Evolutionary conservation across 2,113 vertebrate species (phyloP).

Genomic region (Nothoprocta perdicaria): DNA sequence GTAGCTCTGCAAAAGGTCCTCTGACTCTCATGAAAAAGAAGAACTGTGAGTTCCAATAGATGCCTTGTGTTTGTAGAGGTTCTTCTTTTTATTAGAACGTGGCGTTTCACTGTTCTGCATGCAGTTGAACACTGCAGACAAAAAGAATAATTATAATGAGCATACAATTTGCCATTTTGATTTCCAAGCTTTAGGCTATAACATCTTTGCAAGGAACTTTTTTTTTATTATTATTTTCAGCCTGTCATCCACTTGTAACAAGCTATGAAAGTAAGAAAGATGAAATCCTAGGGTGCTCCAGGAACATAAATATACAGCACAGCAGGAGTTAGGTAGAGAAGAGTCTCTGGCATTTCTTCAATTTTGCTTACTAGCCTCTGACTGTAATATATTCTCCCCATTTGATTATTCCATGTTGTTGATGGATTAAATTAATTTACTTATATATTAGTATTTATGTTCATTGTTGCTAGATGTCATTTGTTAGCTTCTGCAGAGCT

Average conservation of each 20-base stretch:
- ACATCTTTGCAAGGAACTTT: background rate
- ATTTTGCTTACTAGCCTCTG: background rate
- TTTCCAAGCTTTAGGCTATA: background rate
- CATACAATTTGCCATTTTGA: background rate
- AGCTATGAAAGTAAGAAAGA: background rate
- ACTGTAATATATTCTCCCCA: background rate
- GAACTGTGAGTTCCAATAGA: background rate
- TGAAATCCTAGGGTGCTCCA: background rate
- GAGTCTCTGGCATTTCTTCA: background rate
- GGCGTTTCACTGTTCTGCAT: background rate
- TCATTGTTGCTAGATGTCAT: background rate
- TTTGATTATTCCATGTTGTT: background rate
- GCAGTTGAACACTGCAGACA: background rate
- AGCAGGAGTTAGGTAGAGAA: background rate
- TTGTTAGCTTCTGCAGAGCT: background rate
- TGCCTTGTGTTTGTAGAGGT: background rate
- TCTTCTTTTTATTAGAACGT: slow-evolving; percentile 3
- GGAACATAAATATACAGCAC: background rate
- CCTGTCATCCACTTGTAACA: background rate
- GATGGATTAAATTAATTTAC: background rate
- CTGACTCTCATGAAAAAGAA: background rate
- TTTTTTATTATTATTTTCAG: background rate
- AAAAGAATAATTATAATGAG: background rate
- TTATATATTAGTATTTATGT: background rate
- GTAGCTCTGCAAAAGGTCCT: background rate